Percentiles rank a stretch among this genome's conserved stretches.
These are phyloP conservation scores for Belgica antarctica DNA, from an alignment of 2,888 invertebrate species.

Conservation along the genomic window DNA sequence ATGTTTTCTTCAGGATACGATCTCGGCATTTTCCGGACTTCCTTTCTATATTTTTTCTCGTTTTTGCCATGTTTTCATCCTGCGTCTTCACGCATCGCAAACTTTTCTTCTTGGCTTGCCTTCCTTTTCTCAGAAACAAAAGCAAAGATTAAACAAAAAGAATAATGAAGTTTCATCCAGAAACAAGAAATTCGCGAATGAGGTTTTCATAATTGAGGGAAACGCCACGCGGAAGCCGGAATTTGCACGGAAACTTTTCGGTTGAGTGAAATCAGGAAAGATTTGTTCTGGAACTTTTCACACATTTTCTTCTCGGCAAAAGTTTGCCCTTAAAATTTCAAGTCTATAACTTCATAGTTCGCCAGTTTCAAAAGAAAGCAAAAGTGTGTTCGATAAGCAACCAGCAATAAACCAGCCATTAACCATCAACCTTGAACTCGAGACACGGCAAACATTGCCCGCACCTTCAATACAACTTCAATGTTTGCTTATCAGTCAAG, in stretches of 20 bases:
- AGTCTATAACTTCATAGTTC: too few species aligned
- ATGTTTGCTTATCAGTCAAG: not conserved
- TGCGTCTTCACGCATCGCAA: not conserved
- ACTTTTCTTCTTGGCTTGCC: conserved; percentile 1
- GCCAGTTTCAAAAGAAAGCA: not conserved
- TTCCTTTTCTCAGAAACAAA: not conserved
- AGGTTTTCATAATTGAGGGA: conserved; percentile 16
- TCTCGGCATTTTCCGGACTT: conserved; percentile 35
- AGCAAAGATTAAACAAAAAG: not conserved
- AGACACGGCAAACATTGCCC: not conserved
- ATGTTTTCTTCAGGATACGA: conserved; percentile 14
- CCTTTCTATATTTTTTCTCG: conserved; percentile 31
- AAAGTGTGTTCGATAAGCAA: not conserved
- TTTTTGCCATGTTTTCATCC: not conserved
- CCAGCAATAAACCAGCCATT: too few species aligned
- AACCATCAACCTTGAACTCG: conserved; percentile 26
- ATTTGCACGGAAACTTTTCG: conserved; percentile 15
- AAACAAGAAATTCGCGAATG: not conserved
- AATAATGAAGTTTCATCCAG: not conserved
- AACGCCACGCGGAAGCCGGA: conserved; percentile 31
- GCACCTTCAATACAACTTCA: not conserved
- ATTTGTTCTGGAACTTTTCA: too few species aligned
- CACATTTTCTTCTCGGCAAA: too few species aligned
- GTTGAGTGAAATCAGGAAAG: conserved; percentile 7
- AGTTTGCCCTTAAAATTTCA: too few species aligned